phyloP scores from a whole-genome alignment of 2,888 invertebrate species.

The Zygaena filipendulae region DNA sequence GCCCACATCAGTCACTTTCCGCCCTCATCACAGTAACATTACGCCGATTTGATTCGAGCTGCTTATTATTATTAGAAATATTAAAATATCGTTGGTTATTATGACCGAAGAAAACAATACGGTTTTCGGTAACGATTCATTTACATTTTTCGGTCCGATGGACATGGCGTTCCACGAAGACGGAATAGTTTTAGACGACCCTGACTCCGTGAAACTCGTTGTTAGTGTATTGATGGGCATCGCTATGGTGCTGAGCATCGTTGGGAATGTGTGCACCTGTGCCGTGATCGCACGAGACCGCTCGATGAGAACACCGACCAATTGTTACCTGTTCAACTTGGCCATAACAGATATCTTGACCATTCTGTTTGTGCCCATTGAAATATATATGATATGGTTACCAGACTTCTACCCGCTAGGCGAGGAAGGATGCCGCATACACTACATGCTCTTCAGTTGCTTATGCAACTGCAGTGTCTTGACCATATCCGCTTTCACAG shows the following conservation, averaged over 20 bases:
- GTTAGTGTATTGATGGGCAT: constrained; percentile 66
- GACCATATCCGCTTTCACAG: constrained; percentile 87
- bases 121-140: constrained; percentile 29
- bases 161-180: constrained; percentile 39
- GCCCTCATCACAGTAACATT: no score
- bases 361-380: constrained; percentile 79
- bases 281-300: constrained; percentile 78
- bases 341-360: constrained; percentile 80
- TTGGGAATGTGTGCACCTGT: constrained; percentile 82
- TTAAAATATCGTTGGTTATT: no score
- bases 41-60: no score
- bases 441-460: constrained; percentile 83
- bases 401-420: constrained; percentile 81
- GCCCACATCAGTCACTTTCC: no score
- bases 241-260: constrained; percentile 75
- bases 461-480: constrained; percentile 83
- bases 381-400: constrained; percentile 81
- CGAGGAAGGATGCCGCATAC: constrained; percentile 78
- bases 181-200: constrained; percentile 49
- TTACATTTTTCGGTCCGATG: constrained; percentile 40
- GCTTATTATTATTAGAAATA: no score
- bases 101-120: no score
- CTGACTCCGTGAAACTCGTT: constrained; percentile 63
- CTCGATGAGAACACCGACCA: constrained; percentile 85
- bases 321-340: constrained; percentile 82